phyloP scores from a whole-genome alignment of 2,113 vertebrate species.

The Ailuropoda melanoleuca region DNA sequence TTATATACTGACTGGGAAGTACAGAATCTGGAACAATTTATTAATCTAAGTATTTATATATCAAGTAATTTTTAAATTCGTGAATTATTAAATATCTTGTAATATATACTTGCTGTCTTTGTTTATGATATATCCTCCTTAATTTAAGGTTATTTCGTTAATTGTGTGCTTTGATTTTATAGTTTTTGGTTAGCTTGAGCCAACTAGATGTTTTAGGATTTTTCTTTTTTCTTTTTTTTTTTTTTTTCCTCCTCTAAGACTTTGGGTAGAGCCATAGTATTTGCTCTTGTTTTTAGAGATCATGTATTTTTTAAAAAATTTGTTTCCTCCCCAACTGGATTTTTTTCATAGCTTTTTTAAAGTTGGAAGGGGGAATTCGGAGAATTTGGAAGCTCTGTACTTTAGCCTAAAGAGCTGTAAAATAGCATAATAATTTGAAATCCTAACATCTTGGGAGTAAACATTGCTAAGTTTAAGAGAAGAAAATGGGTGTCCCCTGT shows the following conservation, averaged over 20 bases:
- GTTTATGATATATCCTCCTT: not conserved
- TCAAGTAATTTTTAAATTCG: not conserved
- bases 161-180: not conserved
- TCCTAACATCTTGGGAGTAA: slow-evolving; percentile 14
- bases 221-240: not conserved
- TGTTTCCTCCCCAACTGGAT: not conserved
- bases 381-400: not conserved
- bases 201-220: not conserved
- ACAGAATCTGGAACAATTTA: not conserved
- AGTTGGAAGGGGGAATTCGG: slow-evolving; percentile 1
- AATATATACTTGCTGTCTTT: not conserved
- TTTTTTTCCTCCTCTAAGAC: not conserved
- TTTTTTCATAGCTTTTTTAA: not conserved
- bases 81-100: not conserved
- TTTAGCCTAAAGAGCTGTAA: not conserved
- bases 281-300: not conserved
- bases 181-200: slow-evolving; percentile 23
- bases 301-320: not conserved
- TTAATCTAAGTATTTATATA: not conserved
- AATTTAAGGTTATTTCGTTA: slow-evolving; percentile 3
- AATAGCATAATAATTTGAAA: not conserved
- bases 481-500: not conserved
- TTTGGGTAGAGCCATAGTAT: not conserved
- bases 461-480: not conserved
- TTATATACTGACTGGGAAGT: not conserved